Evolutionary conservation across 2,888 invertebrate species (phyloP), one percentile per base, ranked within the genome.

Genomic region (Tachina lurida): DNA sequence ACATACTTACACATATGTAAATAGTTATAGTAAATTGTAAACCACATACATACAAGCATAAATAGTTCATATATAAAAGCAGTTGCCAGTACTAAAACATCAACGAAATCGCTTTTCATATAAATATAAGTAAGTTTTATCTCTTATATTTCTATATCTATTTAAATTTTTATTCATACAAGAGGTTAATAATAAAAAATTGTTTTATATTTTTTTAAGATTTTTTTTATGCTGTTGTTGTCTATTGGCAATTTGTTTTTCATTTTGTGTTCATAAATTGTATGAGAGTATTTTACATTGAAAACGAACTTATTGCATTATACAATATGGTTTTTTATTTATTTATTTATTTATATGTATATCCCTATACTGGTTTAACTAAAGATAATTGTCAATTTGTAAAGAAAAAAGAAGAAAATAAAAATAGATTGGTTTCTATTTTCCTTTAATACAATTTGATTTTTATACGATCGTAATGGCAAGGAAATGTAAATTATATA

Each of bases 21-120:
- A n/a, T n/a, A n/a, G n/a, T n/a, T n/a, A n/a, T n/a, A n/a, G n/a
- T 45, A 5, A 39, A 63, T 22, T 60, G n/a, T n/a, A 31, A 60
- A 73, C 12, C 54, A 45, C 13, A 73, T 31, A 31, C 31, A 7
- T 31, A 31, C 7, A 7, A 31, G 31, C 5, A 31, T 67, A 80
- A 79, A 58, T 73, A 77, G 73, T 80, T 84, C 76, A 12, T 74
- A 78, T 81, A 74, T 81, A 43, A 58, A 74, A 85, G 63, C 74
- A 77, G 71, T 81, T 76, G 12, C 52, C 10, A 31, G 9, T 22
- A 79, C 71, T 52, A 67, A n/a, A 79, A 82, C 73, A 74, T 85
- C 62, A 76, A 54, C 13, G 19, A 54, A 62, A 84, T 74, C 62
- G 68, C 49, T 68, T 73, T 74, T 31, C 52, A 45, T 52, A 45